Evolutionary conservation across 2,888 invertebrate genomes (phyloP), one percentile per base, ranked within the genome.

Genomic region (Stenodema calcarata): DNA sequence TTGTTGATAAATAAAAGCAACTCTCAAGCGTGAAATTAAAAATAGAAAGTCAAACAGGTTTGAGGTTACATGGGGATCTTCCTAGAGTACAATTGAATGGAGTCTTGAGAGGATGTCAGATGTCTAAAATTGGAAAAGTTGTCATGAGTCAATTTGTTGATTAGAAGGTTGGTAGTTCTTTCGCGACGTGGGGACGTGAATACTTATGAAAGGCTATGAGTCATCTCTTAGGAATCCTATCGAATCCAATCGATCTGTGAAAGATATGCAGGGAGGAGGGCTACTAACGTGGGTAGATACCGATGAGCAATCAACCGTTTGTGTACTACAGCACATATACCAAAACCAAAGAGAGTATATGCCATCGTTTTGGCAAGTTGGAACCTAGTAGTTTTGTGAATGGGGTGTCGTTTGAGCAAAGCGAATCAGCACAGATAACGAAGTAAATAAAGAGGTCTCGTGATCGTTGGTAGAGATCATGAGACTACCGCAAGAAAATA

Each of bases 271-370:
- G 4, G 18, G 4, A 27, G 11, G 62, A 18, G 6, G 18, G 23
- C 27, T 27, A 23, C 18, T 0, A 27, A 18, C 12, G 62, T 23
- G 62, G 62, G 91, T 88, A 90, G 90, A 86, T 44, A 14, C 27
- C 27, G 18, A 42, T 75, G 35, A 42, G 18, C 16, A 30, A 75
- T 41, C n/a, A 35, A n/a, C 75, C 6, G 35, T 30, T 11, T 30
- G n/a, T 35, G 35, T 7, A 35, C 35, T 35, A 2, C 69, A 11
- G 1, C 28, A 18, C 28, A 9, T 4, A 47, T 12, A 47, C 16
- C 12, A 16, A 47, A 4, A 47, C 12, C 12, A 12, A 47, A 9
- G 12, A 47, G 47, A 47, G 12, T 16, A 47, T n/a, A n/a, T n/a
- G n/a, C n/a, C n/a, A n/a, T n/a, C n/a, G 12, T 47, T 14, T 9